A percentile compares a stretch with the other conserved stretches of the same genome.
Evolutionary conservation across 2,888 invertebrate genomes (phyloP).

Genomic region (Papilio demoleus): DNA sequence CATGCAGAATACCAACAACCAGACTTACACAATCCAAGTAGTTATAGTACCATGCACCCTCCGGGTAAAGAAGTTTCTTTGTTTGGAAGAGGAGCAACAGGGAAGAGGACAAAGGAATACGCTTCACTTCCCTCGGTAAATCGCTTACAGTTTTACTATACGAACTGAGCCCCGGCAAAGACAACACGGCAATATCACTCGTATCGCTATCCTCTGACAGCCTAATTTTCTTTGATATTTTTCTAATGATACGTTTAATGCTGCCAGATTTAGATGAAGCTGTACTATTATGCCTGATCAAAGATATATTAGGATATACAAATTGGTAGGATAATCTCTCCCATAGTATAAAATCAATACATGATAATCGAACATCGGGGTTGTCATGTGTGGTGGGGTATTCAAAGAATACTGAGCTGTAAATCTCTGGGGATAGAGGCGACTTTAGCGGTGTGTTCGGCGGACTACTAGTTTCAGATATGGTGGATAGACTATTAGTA

Average conservation of each 20-base stretch:
- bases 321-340: conserved; percentile 65
- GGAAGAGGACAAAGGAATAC: conserved; percentile 68
- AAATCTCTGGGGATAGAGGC: conserved; percentile 66
- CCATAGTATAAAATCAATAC: conserved; percentile 76
- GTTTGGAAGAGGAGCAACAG: conserved; percentile 72
- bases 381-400: conserved; percentile 59
- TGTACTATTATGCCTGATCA: conserved; percentile 58
- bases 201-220: conserved; percentile 56
- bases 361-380: conserved; percentile 62
- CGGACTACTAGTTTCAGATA: conserved; percentile 66
- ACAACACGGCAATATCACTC: conserved; percentile 69
- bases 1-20: conserved; percentile 61
- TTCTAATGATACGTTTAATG: conserved; percentile 60
- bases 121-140: conserved; percentile 67
- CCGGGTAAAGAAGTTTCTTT: conserved; percentile 64
- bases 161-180: conserved; percentile 67
- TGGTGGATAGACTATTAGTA: conserved; percentile 65
- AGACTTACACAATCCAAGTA: conserved; percentile 79
- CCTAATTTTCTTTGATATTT: conserved; percentile 60
- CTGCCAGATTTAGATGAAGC: conserved; percentile 62
- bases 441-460: conserved; percentile 55
- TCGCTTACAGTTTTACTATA: conserved; percentile 66
- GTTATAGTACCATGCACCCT: conserved; percentile 80
- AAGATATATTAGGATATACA: conserved; percentile 68
- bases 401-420: conserved; percentile 75